Evolutionary conservation across 1,140 invertebrate species (phyloP), one percentile per base, ranked within the genome.

Genomic region (Drosophila pectinifera): DNA sequence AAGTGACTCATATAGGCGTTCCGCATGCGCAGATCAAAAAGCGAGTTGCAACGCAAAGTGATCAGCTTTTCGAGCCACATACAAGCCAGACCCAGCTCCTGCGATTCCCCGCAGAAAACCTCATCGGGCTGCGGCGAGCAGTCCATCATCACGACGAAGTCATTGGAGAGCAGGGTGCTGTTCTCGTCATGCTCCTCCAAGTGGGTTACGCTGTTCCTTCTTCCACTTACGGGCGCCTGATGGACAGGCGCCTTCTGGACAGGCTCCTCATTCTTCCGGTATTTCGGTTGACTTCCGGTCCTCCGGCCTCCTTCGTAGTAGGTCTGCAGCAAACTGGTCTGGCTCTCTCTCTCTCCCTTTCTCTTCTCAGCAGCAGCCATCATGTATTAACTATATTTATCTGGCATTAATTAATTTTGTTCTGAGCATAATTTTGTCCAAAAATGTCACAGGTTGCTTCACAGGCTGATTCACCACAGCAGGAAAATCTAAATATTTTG

Each of bases 1-100:
- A 91, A 36, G 39, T 84, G 58, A 11, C 90, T 91, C 73, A 91
- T 90, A 26, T 90, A 91, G 0, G 53, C 45, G 34, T 88, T 80
- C 0, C 83, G 76, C 58, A 88, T 5, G 14, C 83, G 80, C 34
- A 75, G n/a, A 3, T 91, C 82, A 3, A 58, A 4, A 0, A 88
- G 5, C 0, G 69, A 51, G 4, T 53, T 42, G 26, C 78, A 81
- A 0, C 46, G 18, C 72, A 72, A 69, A 0, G 51, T 63, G 11
- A 43, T 53, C 16, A 91, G 6, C 34, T 82, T 84, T 0, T 88
- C 72, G 18, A 79, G 51, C 90, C 90, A 91, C 16, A 49, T 2
- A 36, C 42, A 22, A 0, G 90, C 64, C 5, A 55, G 16, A 3
- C 41, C 34, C 26, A 62, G 56, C 4, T 91, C 75, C 0, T 1